Base-by-base conservation (phyloP, 1,140 invertebrate species). In the Sycobia sp. region DNA sequence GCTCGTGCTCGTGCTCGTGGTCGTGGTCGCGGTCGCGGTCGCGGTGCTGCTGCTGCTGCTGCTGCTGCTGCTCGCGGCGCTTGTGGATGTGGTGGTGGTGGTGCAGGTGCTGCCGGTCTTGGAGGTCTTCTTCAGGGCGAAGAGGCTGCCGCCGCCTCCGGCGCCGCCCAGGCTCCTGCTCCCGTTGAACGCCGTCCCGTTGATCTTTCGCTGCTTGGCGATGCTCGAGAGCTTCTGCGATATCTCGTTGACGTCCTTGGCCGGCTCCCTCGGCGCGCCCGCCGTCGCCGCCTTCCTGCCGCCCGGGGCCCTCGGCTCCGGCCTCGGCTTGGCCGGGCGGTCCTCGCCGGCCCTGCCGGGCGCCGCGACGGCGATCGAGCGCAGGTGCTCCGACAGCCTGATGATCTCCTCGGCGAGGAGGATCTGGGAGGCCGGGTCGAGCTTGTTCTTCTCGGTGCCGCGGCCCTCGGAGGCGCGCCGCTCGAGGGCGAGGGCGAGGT, bases 211-310 rank as follows among this genome's bases (percentile, higher is more conserved):
- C 81, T 67, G 86, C 84, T 67, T 86, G 82, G 72, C 67, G 73
- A 91, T 89, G 77, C 86, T 87, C 29, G 88, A 89, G 20, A 92
- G 76, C 73, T 91, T 90, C 70, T 92, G 89, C 0, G 89, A 66
- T 27, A 82, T 82, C 60, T 81, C 80, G 43, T 82, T 81, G 5
- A 16, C n/a, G 14, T 50, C 54, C 13, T 9, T 56, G 1, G 36
- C 13, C 4, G 1, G 9, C 14, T 41, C 4, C 25, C 25, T 27
- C 18, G 11, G 11, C 20, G n/a, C 36, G 8, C 32, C 11, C 11
- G 32, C 11, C 14, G 10, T 39, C 3, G 9, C 7, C 36, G 10
- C n/a, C 4, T 3, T 2, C 16, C n/a, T 18, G 5, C 5, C 11
- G 5, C 5, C 36, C 9, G 5, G 5, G 5, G 32, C 11, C 14